These are phyloP conservation scores for Tenthredo distinguenda DNA, from an alignment of 2,888 invertebrate species.

Conservation along the genomic window DNA sequence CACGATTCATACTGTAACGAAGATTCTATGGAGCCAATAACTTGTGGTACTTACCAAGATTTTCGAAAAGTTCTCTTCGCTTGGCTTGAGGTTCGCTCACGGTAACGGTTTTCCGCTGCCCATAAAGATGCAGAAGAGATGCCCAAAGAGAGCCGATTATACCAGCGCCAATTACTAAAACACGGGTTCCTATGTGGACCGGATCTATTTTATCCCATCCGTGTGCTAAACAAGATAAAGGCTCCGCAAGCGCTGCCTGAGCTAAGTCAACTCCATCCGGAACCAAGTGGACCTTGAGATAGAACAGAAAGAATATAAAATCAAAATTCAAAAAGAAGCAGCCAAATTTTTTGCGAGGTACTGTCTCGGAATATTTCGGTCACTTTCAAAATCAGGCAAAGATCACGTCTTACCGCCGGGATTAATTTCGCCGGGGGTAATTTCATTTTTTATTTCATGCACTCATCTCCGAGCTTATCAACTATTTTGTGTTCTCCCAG, in stretches of 20 bases:
- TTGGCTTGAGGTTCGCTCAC: constrained; percentile 80
- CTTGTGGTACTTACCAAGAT: constrained; percentile 67
- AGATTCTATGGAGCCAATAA: not conserved
- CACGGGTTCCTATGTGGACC: constrained; percentile 80
- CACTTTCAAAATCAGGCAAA: not conserved
- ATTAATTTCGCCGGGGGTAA: too few species aligned
- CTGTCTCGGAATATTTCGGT: not conserved
- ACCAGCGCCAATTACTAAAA: constrained; percentile 85
- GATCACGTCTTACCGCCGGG: not conserved
- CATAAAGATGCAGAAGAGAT: constrained; percentile 82
- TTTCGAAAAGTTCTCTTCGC: constrained; percentile 65
- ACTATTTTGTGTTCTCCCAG: too few species aligned
- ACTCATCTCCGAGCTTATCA: too few species aligned
- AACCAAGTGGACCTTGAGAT: constrained; percentile 29
- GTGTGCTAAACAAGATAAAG: constrained; percentile 83
- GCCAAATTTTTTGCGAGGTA: not conserved
- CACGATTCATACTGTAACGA: not conserved
- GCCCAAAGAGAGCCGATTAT: constrained; percentile 86
- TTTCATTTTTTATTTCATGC: too few species aligned
- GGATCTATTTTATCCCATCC: constrained; percentile 82
- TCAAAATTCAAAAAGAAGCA: not conserved
- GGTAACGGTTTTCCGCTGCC: constrained; percentile 82
- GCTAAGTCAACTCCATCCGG: constrained; percentile 31
- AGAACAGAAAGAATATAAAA: not conserved
- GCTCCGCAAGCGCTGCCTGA: constrained; percentile 83